Base-by-base conservation (phyloP, 2,113 vertebrate genomes). In the Centropristis striata region DNA sequence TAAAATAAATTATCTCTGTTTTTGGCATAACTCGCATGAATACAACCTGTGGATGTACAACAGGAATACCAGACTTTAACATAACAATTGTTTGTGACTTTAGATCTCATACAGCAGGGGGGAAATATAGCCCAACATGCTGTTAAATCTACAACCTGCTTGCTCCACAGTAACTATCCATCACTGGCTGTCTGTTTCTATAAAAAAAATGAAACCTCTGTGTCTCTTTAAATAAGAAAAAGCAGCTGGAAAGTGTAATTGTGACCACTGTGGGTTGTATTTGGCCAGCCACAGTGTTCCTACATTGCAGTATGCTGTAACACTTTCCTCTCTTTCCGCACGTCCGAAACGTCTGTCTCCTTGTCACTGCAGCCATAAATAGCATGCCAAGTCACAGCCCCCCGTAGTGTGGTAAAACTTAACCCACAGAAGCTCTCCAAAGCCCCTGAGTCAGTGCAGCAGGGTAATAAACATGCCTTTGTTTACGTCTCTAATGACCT, bases 301-400 rank as follows among this genome's bases (percentile, higher is more conserved):
- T 13, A 9, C 15, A 23, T 4, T 15, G 28, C 54, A 59, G 42
- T n/a, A 20, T 55, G 41, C 18, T 68, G 21, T 41, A 69, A 81
- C 54, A 77, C 84, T 63, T 59, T 86, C 70, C 36, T 28, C 61
- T 67, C 37, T 20, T 71, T 71, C 36, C 8, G 69, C 88, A 83
- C 41, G 60, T 87, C 64, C n/a, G 23, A 79, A 92, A 72, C 72
- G 64, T 87, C 74, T 84, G 75, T 59, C 65, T 65, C n/a, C 71
- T 63, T 63, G 81, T 87, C 57, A 72, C 74, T 57, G 55, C 55
- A 32, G 41, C 84, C 81, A 85, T 83, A 92, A 92, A 93, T 92
- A 92, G 87, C 57, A 63, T 39, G 54, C 36, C n/a, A 50, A 79
- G 86, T 86, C 83, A 86, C 14, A 14, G 2, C 65, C 47, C 70